Evolutionary conservation across 1,140 invertebrate genomes (phyloP).

Genomic region (Drepana arcuata): DNA sequence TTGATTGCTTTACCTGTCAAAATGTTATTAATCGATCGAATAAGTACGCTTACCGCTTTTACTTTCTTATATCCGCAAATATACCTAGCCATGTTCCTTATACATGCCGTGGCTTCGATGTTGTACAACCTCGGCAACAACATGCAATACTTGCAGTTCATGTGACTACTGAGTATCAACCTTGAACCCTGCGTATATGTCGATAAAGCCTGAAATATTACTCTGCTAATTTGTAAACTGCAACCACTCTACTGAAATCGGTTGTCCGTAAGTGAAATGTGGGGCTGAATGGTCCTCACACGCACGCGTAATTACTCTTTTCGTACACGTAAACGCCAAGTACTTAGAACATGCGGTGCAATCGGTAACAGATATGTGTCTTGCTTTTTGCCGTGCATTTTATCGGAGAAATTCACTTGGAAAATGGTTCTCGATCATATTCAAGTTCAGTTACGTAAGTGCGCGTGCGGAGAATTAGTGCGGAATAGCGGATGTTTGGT

Average conservation of each 20-base stretch:
- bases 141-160: conserved; percentile 6
- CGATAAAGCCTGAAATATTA: conserved; percentile 31
- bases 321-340: conserved; percentile 32
- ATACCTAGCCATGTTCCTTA: conserved; percentile 29
- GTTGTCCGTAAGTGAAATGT: conserved; percentile 48
- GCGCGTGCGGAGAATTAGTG: conserved; percentile 70
- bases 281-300: conserved; percentile 30
- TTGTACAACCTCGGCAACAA: conserved; percentile 27
- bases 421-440: conserved; percentile 70
- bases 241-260: conserved; percentile 28
- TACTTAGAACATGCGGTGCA: conserved; percentile 24
- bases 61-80: conserved; percentile 49
- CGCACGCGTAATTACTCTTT: conserved; percentile 49
- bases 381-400: conserved; percentile 68
- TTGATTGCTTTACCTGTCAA: no score
- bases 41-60: conserved; percentile 33
- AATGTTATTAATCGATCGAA: no score
- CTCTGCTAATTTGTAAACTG: conserved; percentile 9
- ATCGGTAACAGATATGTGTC: conserved; percentile 42
- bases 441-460: conserved; percentile 73
- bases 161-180: conserved; percentile 13
- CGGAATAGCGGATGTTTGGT: conserved; percentile 72
- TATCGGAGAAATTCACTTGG: conserved; percentile 71
- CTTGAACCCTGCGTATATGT: conserved; percentile 28
- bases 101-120: conserved; percentile 13